Evolutionary conservation across 2,797 vertebrate species (phyloP).

Genomic region (Enteromius paludinosus): DNA sequence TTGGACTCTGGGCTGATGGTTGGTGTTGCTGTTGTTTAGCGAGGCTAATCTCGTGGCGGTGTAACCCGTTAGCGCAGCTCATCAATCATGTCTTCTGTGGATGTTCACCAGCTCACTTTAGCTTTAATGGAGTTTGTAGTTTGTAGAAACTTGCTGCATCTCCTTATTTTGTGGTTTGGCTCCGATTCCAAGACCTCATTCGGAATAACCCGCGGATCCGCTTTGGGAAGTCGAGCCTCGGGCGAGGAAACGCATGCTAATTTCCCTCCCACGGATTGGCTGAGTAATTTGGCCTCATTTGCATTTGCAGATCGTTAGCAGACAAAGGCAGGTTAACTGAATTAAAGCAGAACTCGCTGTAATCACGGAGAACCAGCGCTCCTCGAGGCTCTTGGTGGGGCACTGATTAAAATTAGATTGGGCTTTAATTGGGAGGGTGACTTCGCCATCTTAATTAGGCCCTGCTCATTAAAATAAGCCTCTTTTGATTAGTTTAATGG

Average conservation of each 20-base stretch:
- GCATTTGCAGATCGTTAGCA: slow-evolving; percentile 38
- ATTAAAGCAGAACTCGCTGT: slow-evolving; percentile 53
- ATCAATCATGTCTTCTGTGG: slow-evolving; percentile 46
- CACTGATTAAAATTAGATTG: slow-evolving; percentile 57
- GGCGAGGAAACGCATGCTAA: slow-evolving; percentile 2
- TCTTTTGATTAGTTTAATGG: slow-evolving; percentile 53
- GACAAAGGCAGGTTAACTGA: slow-evolving; percentile 29
- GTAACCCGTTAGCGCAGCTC: slow-evolving; percentile 22
- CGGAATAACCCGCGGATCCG: slow-evolving; percentile 36
- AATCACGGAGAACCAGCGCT: slow-evolving; percentile 46
- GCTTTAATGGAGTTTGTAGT: slow-evolving; percentile 70
- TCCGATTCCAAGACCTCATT: slow-evolving; percentile 23
- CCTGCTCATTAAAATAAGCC: slow-evolving; percentile 45
- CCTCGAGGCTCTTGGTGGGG: slow-evolving; percentile 48
- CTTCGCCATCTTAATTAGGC: slow-evolving; percentile 47
- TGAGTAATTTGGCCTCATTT: slow-evolving; percentile 56
- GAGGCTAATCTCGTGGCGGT: not conserved
- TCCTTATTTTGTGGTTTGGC: slow-evolving; percentile 53
- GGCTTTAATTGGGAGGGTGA: slow-evolving; percentile 53
- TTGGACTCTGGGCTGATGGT: not conserved
- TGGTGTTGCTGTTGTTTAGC: not conserved
- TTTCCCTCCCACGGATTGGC: slow-evolving; percentile 50
- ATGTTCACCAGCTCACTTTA: slow-evolving; percentile 25
- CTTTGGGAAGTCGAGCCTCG: slow-evolving; percentile 35
- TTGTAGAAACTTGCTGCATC: slow-evolving; percentile 62